These are phyloP conservation scores for Monochamus saltuarius DNA, from an alignment of 1,140 invertebrate genomes.

Conservation along the genomic window DNA sequence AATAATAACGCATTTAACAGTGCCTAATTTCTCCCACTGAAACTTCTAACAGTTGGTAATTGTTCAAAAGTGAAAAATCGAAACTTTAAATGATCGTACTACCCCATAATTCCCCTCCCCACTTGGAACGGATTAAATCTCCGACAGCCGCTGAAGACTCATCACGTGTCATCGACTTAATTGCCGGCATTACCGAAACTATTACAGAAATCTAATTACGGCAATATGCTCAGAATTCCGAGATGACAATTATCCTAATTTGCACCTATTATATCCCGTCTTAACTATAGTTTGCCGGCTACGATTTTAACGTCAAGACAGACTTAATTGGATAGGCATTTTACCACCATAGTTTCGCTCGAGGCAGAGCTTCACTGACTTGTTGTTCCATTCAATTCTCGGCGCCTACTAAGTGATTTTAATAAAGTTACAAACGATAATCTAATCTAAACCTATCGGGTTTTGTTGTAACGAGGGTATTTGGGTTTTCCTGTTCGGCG, in stretches of 20 bases:
- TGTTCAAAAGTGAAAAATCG: too few species aligned
- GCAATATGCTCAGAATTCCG: slow-evolving; percentile 47
- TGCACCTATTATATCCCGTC: slow-evolving; percentile 48
- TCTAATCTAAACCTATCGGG: too few species aligned
- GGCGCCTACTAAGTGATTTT: too few species aligned
- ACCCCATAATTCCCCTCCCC: too few species aligned
- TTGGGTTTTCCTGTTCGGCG: too few species aligned
- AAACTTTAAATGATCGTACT: too few species aligned
- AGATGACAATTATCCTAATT: slow-evolving; percentile 50
- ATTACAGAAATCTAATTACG: slow-evolving; percentile 48
- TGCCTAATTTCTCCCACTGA: too few species aligned
- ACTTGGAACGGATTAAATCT: slow-evolving; percentile 19
- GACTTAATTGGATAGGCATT: slow-evolving; percentile 42
- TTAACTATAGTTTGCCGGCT: slow-evolving; percentile 43
- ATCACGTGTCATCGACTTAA: slow-evolving; percentile 40
- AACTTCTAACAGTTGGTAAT: too few species aligned
- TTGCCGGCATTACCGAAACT: slow-evolving; percentile 47
- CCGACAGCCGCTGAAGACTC: slow-evolving; percentile 23
- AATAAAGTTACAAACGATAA: too few species aligned
- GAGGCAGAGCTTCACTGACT: not conserved
- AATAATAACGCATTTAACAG: too few species aligned
- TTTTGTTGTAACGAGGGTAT: too few species aligned
- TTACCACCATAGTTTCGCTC: slow-evolving; percentile 10
- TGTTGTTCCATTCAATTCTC: too few species aligned
- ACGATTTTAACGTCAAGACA: slow-evolving; percentile 43